Evolutionary conservation across 2,888 invertebrate genomes (phyloP).

Genomic region (Anoncus sp.): DNA sequence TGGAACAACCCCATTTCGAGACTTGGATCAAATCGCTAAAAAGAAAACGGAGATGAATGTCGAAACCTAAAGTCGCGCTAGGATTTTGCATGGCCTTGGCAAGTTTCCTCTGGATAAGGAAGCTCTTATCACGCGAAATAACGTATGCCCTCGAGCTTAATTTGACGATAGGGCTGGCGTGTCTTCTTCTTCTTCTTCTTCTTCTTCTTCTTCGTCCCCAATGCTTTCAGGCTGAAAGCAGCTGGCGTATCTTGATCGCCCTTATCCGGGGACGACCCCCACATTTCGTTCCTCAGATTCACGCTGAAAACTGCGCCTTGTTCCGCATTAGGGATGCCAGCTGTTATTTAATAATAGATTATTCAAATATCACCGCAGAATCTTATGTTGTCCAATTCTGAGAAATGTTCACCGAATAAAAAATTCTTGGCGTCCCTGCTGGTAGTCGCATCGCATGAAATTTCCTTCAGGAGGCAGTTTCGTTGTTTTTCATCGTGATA

Average conservation of each 20-base stretch:
- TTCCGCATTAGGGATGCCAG: no score
- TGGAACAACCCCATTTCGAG: not conserved
- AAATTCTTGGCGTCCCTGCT: no score
- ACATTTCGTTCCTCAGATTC: not conserved
- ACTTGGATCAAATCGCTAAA: slow-evolving; percentile 7
- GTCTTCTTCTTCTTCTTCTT: not conserved
- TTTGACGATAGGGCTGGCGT: not conserved
- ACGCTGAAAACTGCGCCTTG: not conserved
- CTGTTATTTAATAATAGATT: not conserved
- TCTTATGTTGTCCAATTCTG: not conserved
- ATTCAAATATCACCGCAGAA: no score
- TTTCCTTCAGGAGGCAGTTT: no score
- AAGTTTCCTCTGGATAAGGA: slow-evolving; percentile 5
- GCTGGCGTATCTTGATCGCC: slow-evolving; percentile 1
- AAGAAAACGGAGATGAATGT: not conserved
- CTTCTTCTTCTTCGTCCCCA: not conserved
- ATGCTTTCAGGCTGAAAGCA: not conserved
- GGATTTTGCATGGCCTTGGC: slow-evolving; percentile 18
- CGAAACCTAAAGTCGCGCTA: slow-evolving; percentile 9
- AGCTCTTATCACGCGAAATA: slow-evolving; percentile 33
- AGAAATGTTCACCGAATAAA: no score
- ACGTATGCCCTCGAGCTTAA: slow-evolving; percentile 2
- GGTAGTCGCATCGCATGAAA: no score
- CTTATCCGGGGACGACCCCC: not conserved
- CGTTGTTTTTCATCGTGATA: no score